These are phyloP conservation scores for Euwallacea similis DNA, from an alignment of 1,140 invertebrate genomes.

Conservation along the genomic window DNA sequence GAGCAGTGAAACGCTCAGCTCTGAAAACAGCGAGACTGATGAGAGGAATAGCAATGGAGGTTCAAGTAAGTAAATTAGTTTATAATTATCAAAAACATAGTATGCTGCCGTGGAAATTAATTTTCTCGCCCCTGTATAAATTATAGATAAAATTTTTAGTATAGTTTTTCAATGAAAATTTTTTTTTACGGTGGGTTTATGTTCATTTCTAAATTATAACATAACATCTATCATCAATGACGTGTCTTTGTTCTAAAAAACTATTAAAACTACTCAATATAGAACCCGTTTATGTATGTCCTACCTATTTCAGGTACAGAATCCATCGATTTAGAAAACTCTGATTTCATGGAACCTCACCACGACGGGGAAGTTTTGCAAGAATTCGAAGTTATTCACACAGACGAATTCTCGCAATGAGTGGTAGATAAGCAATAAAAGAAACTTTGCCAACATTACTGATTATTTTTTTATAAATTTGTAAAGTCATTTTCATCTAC, in stretches of 20 bases:
- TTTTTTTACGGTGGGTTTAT: no score
- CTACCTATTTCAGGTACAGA: background rate
- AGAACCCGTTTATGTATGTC: background rate
- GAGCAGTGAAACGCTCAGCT: conserved; percentile 20
- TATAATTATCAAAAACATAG: no score
- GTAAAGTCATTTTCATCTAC: conserved; percentile 17
- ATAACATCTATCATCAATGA: no score
- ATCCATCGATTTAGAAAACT: conserved; percentile 8
- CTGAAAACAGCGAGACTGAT: conserved; percentile 15
- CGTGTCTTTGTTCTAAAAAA: no score
- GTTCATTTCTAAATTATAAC: no score
- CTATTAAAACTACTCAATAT: no score
- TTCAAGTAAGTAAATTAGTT: conserved; percentile 11
- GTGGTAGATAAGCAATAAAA: background rate
- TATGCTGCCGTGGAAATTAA: no score
- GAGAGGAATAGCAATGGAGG: conserved; percentile 21
- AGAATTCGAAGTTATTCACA: conserved; percentile 25
- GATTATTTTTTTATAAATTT: background rate
- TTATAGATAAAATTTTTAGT: no score
- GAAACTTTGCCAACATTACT: conserved; percentile 2
- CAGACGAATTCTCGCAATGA: conserved; percentile 14
- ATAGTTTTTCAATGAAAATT: no score
- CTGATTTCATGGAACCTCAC: conserved; percentile 5
- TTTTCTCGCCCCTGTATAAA: no score
- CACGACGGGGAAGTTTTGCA: conserved; percentile 16